These are phyloP conservation scores for Agriopis aurantiaria DNA, from an alignment of 2,888 invertebrate genomes.

Conservation along the genomic window DNA sequence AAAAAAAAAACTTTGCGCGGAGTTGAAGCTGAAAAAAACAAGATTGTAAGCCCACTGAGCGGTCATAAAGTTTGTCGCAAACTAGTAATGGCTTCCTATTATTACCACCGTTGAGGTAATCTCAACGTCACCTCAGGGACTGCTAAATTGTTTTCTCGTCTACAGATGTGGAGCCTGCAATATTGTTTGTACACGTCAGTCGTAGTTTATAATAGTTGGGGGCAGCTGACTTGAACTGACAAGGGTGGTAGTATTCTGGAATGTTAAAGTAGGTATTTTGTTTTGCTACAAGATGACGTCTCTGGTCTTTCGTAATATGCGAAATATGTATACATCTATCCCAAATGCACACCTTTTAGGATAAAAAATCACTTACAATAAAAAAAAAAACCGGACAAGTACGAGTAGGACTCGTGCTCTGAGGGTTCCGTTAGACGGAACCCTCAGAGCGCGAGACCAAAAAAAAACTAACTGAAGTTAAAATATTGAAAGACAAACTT, in stretches of 20 bases:
- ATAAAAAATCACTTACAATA: too few relatives aligned
- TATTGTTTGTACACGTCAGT: conserved; percentile 62
- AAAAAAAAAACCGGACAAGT: too few relatives aligned
- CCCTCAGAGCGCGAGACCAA: too few relatives aligned
- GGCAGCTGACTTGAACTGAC: conserved; percentile 45
- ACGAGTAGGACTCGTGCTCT: too few relatives aligned
- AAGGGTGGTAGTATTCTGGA: conserved; percentile 31
- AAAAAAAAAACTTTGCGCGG: too few relatives aligned
- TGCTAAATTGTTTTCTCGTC: conserved; percentile 64
- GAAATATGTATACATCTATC: neutral
- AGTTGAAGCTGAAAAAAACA: too few relatives aligned
- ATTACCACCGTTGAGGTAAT: conserved; percentile 13
- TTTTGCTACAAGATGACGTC: neutral
- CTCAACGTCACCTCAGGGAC: conserved; percentile 40
- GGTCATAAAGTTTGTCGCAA: neutral
- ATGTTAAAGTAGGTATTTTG: neutral
- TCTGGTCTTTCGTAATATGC: neutral
- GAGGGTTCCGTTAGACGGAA: too few relatives aligned
- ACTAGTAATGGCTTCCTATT: neutral
- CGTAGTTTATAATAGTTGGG: conserved; percentile 62
- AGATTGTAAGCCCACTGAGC: neutral
- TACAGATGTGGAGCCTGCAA: conserved; percentile 63
- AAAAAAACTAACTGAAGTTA: too few relatives aligned
- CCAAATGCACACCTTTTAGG: too few relatives aligned
- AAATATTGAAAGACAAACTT: too few relatives aligned